These are phyloP conservation scores for Halcyon senegalensis DNA, from an alignment of 2,113 vertebrate genomes.

Conservation along the genomic window DNA sequence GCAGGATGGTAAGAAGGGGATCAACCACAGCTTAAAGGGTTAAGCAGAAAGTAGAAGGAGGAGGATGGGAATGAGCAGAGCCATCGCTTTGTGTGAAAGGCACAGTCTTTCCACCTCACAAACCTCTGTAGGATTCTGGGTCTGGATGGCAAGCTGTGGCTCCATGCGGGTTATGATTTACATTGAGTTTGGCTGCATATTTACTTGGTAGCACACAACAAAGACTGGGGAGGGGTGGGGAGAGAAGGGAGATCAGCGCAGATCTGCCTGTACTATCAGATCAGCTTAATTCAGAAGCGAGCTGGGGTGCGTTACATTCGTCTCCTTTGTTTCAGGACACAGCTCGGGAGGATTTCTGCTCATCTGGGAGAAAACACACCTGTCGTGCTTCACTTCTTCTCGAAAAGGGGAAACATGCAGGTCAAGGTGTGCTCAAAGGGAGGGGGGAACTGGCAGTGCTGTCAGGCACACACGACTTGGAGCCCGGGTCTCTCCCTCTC, in stretches of 20 bases:
- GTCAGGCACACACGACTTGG: background rate
- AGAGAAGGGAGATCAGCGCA: background rate
- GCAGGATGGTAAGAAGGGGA: slow-evolving; percentile 28
- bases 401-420: slow-evolving; percentile 36
- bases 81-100: slow-evolving; percentile 18
- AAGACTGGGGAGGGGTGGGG: slow-evolving; percentile 45
- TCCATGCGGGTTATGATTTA: slow-evolving; percentile 62
- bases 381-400: slow-evolving; percentile 36
- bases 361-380: slow-evolving; percentile 40
- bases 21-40: slow-evolving; percentile 37
- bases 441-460: background rate
- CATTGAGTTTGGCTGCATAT: slow-evolving; percentile 60
- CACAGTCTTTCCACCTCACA: slow-evolving; percentile 61
- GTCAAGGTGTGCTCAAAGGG: slow-evolving; percentile 44
- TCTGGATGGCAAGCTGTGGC: slow-evolving; percentile 48
- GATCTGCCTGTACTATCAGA: background rate
- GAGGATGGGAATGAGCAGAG: slow-evolving; percentile 17
- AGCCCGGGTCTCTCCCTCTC: background rate
- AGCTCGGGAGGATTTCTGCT: slow-evolving; percentile 42
- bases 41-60: slow-evolving; percentile 16
- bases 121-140: slow-evolving; percentile 40
- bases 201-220: slow-evolving; percentile 65
- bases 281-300: slow-evolving; percentile 26
- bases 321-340: slow-evolving; percentile 57
- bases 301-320: background rate